Percentiles rank a stretch among this genome's conserved stretches.
phyloP scores from a whole-genome alignment of 2,888 invertebrate genomes.

The Mechanitis mazaeus region DNA sequence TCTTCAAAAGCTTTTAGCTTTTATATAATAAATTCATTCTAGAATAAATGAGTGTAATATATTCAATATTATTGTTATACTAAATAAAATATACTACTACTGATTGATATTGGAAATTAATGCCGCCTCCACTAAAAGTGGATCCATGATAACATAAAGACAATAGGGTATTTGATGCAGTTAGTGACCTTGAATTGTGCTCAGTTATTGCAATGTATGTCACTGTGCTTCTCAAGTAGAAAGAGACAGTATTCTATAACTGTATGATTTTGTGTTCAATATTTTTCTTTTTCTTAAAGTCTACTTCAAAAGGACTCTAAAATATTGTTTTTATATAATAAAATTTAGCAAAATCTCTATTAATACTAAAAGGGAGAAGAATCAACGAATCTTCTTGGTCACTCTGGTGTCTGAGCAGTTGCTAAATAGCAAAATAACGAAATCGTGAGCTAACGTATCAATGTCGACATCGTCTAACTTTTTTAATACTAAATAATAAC shows the following conservation, averaged over 20 bases:
- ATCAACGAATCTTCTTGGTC: no score
- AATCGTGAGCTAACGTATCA: no score
- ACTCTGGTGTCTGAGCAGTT: no score
- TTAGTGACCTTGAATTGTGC: conserved; percentile 58
- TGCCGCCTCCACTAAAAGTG: conserved; percentile 5
- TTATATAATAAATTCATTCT: no score
- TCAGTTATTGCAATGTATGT: conserved; percentile 12
- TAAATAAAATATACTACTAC: no score
- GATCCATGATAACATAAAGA: conserved; percentile 9
- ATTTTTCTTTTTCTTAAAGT: background rate
- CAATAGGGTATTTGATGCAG: conserved; percentile 33
- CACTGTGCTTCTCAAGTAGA: conserved; percentile 5
- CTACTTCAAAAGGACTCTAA: background rate
- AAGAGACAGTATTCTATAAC: conserved; percentile 3
- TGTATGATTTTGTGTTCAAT: background rate
- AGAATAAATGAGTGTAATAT: no score
- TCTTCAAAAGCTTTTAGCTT: no score
- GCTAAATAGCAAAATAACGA: no score
- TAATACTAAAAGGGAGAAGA: no score
- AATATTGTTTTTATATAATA: background rate
- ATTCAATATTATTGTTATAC: no score
- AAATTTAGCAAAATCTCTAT: background rate
- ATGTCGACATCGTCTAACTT: no score
- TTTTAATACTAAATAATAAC: no score
- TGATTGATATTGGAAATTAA: background rate